Conservation (phyloP, 37 sponge, comb jelly and placozoan species). For the Halisarca cf. caerulea region DNA sequence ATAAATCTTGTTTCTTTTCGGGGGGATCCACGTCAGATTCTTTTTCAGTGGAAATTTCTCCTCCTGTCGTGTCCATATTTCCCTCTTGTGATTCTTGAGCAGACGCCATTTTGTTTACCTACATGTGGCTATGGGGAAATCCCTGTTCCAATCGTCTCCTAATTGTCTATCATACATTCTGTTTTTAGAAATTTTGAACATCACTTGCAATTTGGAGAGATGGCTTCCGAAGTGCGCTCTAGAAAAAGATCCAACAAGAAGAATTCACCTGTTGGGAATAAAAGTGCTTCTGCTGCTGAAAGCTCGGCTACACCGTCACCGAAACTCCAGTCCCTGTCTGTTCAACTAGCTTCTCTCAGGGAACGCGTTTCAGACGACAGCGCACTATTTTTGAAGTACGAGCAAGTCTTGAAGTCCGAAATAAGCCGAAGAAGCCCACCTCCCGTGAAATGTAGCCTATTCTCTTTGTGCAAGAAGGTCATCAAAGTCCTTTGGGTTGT, state of each 20-base stretch:
- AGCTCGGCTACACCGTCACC: no score
- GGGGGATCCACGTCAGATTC: no score
- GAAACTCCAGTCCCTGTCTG: background rate
- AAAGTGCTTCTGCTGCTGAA: background rate
- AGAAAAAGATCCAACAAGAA: slow-evolving; percentile 1
- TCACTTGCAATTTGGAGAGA: no score
- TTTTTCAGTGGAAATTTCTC: no score
- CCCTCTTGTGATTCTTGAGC: background rate
- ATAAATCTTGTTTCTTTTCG: background rate
- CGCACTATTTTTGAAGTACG: background rate
- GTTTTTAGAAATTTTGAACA: no score
- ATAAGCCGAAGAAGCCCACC: background rate
- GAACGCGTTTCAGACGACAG: background rate
- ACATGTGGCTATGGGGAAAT: background rate
- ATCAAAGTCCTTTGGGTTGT: slow-evolving; percentile 1
- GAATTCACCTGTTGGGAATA: background rate
- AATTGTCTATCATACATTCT: no score
- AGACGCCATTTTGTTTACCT: background rate
- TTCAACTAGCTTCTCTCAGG: background rate
- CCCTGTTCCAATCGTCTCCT: no score
- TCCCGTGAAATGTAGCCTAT: background rate
- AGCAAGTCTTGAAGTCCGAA: background rate
- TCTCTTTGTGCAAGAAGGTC: background rate
- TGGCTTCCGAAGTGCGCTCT: background rate
- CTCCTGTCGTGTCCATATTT: no score